Evolutionary conservation across 2,113 vertebrate species (phyloP), one percentile per base, ranked within the genome.

Genomic region (Puntigrus tetrazona): DNA sequence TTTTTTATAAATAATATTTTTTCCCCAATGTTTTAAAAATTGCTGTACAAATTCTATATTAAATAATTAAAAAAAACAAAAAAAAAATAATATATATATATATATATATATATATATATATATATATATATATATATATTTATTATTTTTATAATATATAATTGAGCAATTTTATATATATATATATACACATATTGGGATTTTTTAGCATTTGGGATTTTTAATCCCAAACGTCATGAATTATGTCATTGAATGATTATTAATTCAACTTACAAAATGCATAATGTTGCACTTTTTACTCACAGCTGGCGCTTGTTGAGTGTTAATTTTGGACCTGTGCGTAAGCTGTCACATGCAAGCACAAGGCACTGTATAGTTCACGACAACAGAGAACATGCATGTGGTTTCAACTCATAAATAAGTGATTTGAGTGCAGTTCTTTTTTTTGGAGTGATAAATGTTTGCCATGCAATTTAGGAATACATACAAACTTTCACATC

Each of bases 271-370:
- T 61, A 5, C 61, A 31, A 6, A 6, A 65, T 65, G 1, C 11
- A 38, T 38, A 69, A 69, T 6, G 20, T 69, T 38, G 34, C 8
- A 38, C 0, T 38, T 61, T 43, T n/a, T 43, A 7, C 69, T 72
- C 69, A 72, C 38, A 73, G 22, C 16, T 73, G 38, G 38, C 67
- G 41, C 10, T 43, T 13, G 67, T 20, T 67, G 8, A 22, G 16
- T 36, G 65, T 72, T 73, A 1, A 45, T 43, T 73, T 45, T 43
- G 69, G 69, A 73, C 69, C 22, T 25, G 16, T 43, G 7, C 4
- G 22, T 80, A 87, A 47, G 55, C 84, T 36, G 47, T 85, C 41
- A 50, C 82, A 78, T 76, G 63, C 29, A 67, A 55, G 16, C 50
- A 75, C 72, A 59, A 73, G 69, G 7, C 22, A 25, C 38, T 43